Evolutionary conservation across 2,797 vertebrate species (phyloP).

Genomic region (Triplophysa yarkandensis): DNA sequence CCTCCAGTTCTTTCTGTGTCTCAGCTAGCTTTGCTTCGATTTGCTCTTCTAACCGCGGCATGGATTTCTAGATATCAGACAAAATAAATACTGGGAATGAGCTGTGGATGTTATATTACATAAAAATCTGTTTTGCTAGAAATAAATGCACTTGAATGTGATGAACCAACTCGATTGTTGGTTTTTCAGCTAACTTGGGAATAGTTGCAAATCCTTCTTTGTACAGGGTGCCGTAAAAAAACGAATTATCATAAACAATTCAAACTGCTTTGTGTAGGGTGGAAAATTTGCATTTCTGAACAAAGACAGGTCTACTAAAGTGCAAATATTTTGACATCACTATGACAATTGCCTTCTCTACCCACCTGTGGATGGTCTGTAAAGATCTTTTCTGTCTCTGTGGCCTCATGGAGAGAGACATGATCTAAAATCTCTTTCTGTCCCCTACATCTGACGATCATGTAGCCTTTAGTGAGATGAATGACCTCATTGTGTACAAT

Average conservation of each 20-base stretch:
- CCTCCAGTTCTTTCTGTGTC: constrained; percentile 73
- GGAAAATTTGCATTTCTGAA: too few relatives aligned
- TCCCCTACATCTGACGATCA: constrained; percentile 87
- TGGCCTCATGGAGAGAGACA: constrained; percentile 74
- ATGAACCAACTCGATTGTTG: constrained; percentile 83
- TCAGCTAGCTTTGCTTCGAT: constrained; percentile 75
- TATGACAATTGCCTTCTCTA: neutral
- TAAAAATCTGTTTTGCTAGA: neutral
- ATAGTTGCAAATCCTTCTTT: constrained; percentile 78
- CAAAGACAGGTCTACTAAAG: too few relatives aligned
- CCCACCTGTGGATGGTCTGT: constrained; percentile 70
- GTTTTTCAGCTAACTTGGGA: constrained; percentile 80
- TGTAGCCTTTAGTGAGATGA: constrained; percentile 87
- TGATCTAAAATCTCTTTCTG: constrained; percentile 83
- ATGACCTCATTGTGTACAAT: constrained; percentile 78
- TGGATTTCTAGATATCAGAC: constrained; percentile 62
- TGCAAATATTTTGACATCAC: too few relatives aligned
- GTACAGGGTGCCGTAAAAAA: constrained; percentile 70
- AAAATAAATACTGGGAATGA: neutral
- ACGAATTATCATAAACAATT: too few relatives aligned
- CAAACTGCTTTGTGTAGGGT: too few relatives aligned
- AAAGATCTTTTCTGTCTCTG: constrained; percentile 75
- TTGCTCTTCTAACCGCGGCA: constrained; percentile 75
- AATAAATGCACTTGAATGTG: constrained; percentile 79
- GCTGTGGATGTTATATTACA: neutral